Evolutionary conservation across 2,113 vertebrate species (phyloP), one percentile per base, ranked within the genome.

Genomic region (Phyllostomus discolor): DNA sequence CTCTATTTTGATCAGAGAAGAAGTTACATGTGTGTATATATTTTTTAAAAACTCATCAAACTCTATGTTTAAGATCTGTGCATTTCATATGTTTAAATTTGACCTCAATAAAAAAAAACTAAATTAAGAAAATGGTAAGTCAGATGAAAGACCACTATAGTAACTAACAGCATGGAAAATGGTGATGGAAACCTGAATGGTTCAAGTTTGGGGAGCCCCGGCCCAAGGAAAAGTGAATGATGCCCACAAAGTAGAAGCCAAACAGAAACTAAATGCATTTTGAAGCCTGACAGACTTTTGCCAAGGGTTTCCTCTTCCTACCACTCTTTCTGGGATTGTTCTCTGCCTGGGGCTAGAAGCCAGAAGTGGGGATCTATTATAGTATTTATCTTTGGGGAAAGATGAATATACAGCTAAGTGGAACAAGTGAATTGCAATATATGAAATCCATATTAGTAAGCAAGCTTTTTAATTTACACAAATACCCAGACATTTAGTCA

Each of bases 381-480:
- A 88, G 89, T 89, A 67, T 90, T 92, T 95, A 67, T 78, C 95
- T 92, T 90, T 85, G 67, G 43, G 88, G 62, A 83, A 94, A 79
- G 35, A 88, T 73, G 67, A 24, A 81, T 64, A 92, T 73, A 82
- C 89, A 95, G n/a, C 50, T 80, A 93, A 91, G 35, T 93, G 82
- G 95, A 96, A 80, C 70, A 69, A 81, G 22, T 92, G 48, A 96
- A n/a, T 14, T 94, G 20, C 17, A 88, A 54, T 89, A 79, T 9
- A 95, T 91, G 52, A 95, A 89, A 80, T 95, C 59, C 69, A 89
- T 64, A 66, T 96, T 93, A 96, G 95, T 76, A 92, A 92, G 33
- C 12, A 70, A 96, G 64, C 59, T 86, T 95, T 93, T 54, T 81
- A 95, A 91, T 96, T 95, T 89, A 81, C 69, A 91, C 22, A 81